Evolutionary conservation across 2,888 invertebrate species (phyloP).

Genomic region (Tyria jacobaeae): DNA sequence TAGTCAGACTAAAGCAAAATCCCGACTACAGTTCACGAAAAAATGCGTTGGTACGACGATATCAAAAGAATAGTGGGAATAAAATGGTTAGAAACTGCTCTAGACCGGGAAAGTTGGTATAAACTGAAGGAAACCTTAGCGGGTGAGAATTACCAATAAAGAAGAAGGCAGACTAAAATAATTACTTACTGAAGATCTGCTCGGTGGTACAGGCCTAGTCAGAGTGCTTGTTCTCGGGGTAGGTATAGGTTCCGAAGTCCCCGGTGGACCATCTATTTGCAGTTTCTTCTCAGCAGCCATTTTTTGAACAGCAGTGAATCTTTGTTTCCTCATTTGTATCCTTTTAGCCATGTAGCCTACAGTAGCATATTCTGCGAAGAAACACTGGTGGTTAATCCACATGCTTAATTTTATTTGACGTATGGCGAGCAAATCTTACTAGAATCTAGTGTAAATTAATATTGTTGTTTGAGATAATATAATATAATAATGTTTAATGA

Average conservation of each 20-base stretch:
- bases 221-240: slow-evolving; percentile 90
- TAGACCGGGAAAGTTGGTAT: too few relatives aligned
- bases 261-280: slow-evolving; percentile 91
- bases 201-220: slow-evolving; percentile 83
- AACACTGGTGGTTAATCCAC: slow-evolving; percentile 19
- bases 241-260: slow-evolving; percentile 87
- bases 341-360: slow-evolving; percentile 99
- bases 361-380: slow-evolving; percentile 96
- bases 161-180: not conserved
- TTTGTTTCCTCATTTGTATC: slow-evolving; percentile 98
- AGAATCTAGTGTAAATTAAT: slow-evolving; percentile 5
- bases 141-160: too few relatives aligned
- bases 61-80: too few relatives aligned
- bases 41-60: too few relatives aligned
- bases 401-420: slow-evolving; percentile 1
- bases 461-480: not conserved
- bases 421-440: slow-evolving; percentile 35
- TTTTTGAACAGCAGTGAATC: slow-evolving; percentile 96
- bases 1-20: too few relatives aligned
- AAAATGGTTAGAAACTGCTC: too few relatives aligned
- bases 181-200: slow-evolving; percentile 81
- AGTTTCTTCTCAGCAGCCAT: slow-evolving; percentile 97
- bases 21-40: too few relatives aligned
- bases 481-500: not conserved
- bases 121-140: too few relatives aligned